phyloP scores from a whole-genome alignment of 2,113 vertebrate genomes.

The Cebus imitator region DNA sequence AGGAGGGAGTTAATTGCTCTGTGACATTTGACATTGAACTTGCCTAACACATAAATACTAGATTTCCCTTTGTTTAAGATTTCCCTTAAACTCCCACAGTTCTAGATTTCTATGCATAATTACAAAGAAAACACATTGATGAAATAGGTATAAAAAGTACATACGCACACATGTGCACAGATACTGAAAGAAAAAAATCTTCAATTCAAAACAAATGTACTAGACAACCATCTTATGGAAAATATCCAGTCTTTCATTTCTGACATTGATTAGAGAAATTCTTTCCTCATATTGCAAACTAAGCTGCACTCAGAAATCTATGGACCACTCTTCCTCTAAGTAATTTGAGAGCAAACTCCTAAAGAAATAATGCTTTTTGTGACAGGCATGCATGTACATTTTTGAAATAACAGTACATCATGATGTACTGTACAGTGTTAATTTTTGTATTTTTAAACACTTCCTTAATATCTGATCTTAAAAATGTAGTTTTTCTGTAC shows the following conservation, averaged over 20 bases:
- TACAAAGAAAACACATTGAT: not conserved
- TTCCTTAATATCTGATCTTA: not conserved
- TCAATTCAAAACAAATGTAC: not conserved
- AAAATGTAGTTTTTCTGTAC: not conserved
- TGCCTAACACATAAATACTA: not conserved
- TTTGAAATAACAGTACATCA: not conserved
- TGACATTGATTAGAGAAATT: not conserved
- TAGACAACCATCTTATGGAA: not conserved
- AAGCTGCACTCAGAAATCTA: not conserved
- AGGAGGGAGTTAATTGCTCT: not conserved
- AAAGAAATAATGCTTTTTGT: not conserved
- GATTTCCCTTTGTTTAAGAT: not conserved
- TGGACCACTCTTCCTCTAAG: not conserved
- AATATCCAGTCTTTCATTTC: not conserved
- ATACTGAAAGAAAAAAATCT: not conserved
- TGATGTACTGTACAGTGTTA: not conserved
- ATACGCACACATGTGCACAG: not conserved
- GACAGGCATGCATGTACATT: not conserved
- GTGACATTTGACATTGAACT: slow-evolving; percentile 5
- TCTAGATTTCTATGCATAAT: not conserved
- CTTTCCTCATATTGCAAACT: not conserved
- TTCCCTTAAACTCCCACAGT: not conserved
- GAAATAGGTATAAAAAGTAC: not conserved
- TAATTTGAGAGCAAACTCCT: not conserved
- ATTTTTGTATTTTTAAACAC: not conserved